These are phyloP conservation scores for Phyllostomus hastatus DNA, from an alignment of 2,113 vertebrate genomes.

Conservation along the genomic window DNA sequence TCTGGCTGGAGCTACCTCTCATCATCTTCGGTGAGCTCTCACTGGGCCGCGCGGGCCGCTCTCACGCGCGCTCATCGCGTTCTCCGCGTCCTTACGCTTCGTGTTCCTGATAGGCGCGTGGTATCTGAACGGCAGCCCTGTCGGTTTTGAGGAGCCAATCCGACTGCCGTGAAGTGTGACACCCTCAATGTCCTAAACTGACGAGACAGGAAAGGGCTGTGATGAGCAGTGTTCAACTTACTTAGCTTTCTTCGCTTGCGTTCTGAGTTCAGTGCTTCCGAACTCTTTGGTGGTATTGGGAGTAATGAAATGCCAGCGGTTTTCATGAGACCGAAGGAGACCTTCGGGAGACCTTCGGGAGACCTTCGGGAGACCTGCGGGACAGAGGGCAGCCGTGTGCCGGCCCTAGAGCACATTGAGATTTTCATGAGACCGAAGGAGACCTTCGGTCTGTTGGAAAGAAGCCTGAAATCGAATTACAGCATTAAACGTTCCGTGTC, in stretches of 20 bases:
- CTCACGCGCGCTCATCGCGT: not conserved
- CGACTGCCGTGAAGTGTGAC: not conserved
- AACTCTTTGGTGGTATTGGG: not conserved
- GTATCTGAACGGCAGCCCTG: not conserved
- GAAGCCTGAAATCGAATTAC: not conserved
- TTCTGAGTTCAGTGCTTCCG: not conserved
- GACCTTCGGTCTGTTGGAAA: not conserved
- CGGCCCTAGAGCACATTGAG: no score
- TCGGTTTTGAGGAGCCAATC: not conserved
- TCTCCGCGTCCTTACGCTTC: not conserved
- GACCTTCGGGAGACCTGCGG: no score
- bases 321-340: not conserved
- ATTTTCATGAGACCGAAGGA: not conserved
- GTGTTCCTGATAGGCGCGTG: no score
- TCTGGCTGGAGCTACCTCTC: slow-evolving; percentile 94
- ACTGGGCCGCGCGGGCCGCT: not conserved
- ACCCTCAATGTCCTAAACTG: not conserved
- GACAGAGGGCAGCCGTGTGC: no score
- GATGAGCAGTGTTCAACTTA: not conserved
- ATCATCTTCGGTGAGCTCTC: slow-evolving; percentile 91
- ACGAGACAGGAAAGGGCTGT: not conserved
- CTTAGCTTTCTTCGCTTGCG: not conserved
- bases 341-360: no score
- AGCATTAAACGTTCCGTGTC: not conserved
- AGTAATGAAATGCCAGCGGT: not conserved